Conservation (phyloP, 2,113 vertebrate genomes). For the Serinus canaria region DNA sequence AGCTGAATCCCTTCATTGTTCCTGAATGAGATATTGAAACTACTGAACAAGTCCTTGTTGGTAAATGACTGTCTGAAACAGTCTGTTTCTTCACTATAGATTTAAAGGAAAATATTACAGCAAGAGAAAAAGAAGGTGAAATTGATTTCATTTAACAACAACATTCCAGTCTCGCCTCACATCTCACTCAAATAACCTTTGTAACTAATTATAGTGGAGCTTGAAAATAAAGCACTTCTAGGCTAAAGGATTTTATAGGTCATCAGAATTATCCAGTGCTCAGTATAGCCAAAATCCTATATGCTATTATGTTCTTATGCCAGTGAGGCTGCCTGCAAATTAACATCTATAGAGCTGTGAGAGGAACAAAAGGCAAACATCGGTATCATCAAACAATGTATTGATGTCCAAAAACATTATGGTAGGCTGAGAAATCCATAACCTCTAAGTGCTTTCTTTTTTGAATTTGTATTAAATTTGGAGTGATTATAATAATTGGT, state of each 20-base stretch:
- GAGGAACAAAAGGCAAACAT: not conserved
- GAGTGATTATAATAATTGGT: not conserved
- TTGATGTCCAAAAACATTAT: conserved; percentile 6
- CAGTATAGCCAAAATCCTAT: conserved; percentile 54
- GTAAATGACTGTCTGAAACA: conserved; percentile 23
- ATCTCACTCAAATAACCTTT: conserved; percentile 52
- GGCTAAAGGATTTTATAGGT: conserved; percentile 47
- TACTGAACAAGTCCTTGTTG: not conserved
- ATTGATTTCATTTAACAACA: conserved; percentile 64
- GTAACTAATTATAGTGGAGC: conserved; percentile 43
- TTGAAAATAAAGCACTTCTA: conserved; percentile 57
- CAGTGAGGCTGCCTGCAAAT: not conserved
- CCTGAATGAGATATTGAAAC: not conserved
- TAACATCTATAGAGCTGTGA: conserved; percentile 8
- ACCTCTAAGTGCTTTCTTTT: not conserved
- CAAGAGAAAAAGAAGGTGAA: conserved; percentile 34
- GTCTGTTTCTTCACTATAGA: conserved; percentile 23
- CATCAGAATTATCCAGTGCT: conserved; percentile 53
- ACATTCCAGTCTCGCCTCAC: conserved; percentile 13
- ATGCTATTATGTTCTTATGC: conserved; percentile 30
- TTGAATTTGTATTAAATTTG: conserved; percentile 31
- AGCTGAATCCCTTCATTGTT: not conserved
- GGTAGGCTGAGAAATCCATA: conserved; percentile 15
- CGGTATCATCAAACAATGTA: conserved; percentile 20
- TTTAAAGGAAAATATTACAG: conserved; percentile 51